Percentiles rank a stretch among this genome's conserved stretches.
Evolutionary conservation across 2,113 vertebrate species (phyloP).

Genomic region (Alligator mississippiensis): DNA sequence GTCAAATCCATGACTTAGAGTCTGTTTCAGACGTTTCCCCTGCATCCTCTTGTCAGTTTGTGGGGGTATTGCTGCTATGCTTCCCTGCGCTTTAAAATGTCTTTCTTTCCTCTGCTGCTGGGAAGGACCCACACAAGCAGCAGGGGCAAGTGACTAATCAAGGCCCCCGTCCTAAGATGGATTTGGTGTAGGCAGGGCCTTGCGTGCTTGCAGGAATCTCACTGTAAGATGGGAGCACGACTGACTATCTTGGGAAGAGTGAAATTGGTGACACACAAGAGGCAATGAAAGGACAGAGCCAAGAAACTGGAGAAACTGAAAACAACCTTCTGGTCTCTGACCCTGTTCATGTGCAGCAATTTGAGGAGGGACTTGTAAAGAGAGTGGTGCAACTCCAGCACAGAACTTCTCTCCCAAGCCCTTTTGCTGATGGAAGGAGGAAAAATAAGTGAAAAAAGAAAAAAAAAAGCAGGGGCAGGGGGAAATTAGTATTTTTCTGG

Average conservation of each 20-base stretch:
- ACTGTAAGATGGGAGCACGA: background rate
- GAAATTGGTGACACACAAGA: background rate
- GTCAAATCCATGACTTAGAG: background rate
- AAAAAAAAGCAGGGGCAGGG: background rate
- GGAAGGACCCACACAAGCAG: background rate
- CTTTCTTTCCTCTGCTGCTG: too few relatives aligned
- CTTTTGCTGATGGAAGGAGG: background rate
- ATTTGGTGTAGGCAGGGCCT: background rate
- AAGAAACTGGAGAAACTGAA: background rate
- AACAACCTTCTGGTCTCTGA: background rate
- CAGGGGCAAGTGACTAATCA: background rate
- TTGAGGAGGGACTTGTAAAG: background rate
- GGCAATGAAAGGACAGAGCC: background rate
- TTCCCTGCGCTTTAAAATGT: background rate
- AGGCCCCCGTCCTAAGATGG: background rate
- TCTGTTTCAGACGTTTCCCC: background rate
- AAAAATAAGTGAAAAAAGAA: too few relatives aligned
- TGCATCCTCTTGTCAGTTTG: background rate
- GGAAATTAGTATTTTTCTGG: background rate
- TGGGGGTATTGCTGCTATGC: too few relatives aligned
- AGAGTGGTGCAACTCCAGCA: background rate
- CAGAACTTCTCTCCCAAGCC: background rate
- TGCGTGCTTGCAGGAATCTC: background rate
- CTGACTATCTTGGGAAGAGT: background rate
- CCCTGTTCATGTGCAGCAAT: background rate